These are phyloP conservation scores for Saturnia japonica DNA, from an alignment of 2,888 invertebrate genomes.

Conservation along the genomic window DNA sequence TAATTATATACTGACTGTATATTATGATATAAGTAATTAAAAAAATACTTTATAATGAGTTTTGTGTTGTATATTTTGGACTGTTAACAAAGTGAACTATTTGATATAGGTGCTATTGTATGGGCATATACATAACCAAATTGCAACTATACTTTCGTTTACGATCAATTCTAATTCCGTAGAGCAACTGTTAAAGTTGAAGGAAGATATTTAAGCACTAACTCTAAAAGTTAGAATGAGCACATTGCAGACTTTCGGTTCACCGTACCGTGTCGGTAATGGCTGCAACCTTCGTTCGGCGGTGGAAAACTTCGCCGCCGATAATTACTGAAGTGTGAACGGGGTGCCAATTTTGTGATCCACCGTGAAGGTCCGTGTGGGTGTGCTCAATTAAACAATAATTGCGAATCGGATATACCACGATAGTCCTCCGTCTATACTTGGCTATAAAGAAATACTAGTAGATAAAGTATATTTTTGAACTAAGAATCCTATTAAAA, in stretches of 20 bases:
- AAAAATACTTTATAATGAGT: too few relatives aligned
- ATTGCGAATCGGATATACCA: constrained; percentile 36
- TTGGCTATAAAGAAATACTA: neutral
- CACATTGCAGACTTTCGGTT: constrained; percentile 47
- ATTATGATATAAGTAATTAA: neutral
- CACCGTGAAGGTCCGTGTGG: constrained; percentile 31
- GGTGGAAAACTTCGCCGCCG: constrained; percentile 66
- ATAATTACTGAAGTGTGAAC: constrained; percentile 72
- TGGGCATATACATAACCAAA: neutral
- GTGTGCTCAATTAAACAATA: constrained; percentile 62
- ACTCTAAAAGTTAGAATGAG: constrained; percentile 48
- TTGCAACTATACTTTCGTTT: neutral
- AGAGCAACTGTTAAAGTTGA: constrained; percentile 39
- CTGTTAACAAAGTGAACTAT: too few relatives aligned
- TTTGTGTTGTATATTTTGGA: too few relatives aligned
- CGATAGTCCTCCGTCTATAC: neutral
- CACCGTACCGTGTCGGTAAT: constrained; percentile 52
- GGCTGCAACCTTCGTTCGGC: constrained; percentile 54
- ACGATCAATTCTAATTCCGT: constrained; percentile 36
- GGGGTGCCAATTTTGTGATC: constrained; percentile 53
- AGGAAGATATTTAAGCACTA: constrained; percentile 47
- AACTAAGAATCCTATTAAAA: neutral
- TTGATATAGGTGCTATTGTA: too few relatives aligned
- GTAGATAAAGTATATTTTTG: neutral
- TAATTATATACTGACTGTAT: neutral